Evolutionary conservation across 2,113 vertebrate genomes (phyloP).

Genomic region (Gadus macrocephalus): DNA sequence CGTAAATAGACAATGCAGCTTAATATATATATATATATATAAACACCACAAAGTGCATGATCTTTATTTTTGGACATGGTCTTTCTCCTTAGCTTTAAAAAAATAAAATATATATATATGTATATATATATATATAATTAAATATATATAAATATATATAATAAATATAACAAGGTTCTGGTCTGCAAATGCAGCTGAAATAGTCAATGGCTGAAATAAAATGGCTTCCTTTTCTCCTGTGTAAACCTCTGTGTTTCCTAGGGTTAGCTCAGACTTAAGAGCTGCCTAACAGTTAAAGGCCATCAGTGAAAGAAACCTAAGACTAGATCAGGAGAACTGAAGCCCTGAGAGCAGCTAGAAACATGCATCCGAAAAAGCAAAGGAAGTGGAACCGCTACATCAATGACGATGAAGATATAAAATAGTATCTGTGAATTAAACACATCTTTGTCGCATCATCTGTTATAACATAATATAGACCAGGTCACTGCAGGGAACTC

Average conservation of each 20-base stretch:
- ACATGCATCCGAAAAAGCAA: slow-evolving; percentile 17
- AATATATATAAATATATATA: too few species aligned
- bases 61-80: slow-evolving; percentile 57
- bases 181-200: slow-evolving; percentile 40
- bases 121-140: too few species aligned
- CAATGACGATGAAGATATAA: slow-evolving; percentile 16
- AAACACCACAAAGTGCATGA: slow-evolving; percentile 43
- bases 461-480: not conserved
- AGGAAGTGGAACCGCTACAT: slow-evolving; percentile 23
- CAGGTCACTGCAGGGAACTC: not conserved
- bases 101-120: too few species aligned
- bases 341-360: slow-evolving; percentile 49
- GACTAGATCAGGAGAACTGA: slow-evolving; percentile 26
- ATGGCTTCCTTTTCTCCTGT: not conserved
- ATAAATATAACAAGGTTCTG: slow-evolving; percentile 18
- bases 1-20: too few species aligned
- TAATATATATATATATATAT: not conserved
- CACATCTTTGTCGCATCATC: not conserved
- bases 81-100: slow-evolving; percentile 2
- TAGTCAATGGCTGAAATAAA: slow-evolving; percentile 25
- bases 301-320: slow-evolving; percentile 14
- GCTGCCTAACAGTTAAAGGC: slow-evolving; percentile 22
- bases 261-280: slow-evolving; percentile 11
- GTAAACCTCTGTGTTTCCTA: not conserved
- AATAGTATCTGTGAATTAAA: not conserved